Evolutionary conservation across 2,113 vertebrate genomes (phyloP), one percentile per base, ranked within the genome.

Genomic region (Anguilla japonica): DNA sequence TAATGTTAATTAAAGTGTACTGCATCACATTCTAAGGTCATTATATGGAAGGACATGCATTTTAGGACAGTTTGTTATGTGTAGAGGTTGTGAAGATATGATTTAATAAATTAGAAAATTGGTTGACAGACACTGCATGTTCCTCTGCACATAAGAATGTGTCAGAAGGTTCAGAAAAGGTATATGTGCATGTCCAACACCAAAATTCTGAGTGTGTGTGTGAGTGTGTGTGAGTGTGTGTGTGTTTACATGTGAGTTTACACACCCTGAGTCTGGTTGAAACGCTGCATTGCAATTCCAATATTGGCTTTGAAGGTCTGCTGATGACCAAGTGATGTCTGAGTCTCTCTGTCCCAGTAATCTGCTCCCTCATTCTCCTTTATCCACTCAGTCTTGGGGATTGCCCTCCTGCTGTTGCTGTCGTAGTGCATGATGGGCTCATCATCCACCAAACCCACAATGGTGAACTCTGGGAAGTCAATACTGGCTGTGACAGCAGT

Each of bases 221-320:
- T 53, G 50, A 6, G 50, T 53, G 50, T 53, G 50, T 13, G 11
- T 22, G 22, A 20, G 6, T 5, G 56, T 60, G 8, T 53, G 50
- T 53, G 0, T 53, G 50, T 14, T 53, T 2, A 53, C 50, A 53
- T 11, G 50, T 53, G 50, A 4, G 22, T 63, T 20, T 89, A 91
- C 89, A 82, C 79, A 93, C 92, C 91, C 89, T 79, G 83, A 89
- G 90, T 90, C 84, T 93, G 91, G 89, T 92, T 92, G 67, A 94
- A 41, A 18, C 87, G 83, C 0, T 1, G 0, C 88, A 88, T 93
- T 41, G 0, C 0, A 40, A 0, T 34, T 9, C 87, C 87, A 29
- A 92, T 81, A 86, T 7, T 80, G 83, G 0, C 13, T 86, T 83
- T 91, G 84, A 34, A 87, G 41, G 0, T 0, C 39, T 88, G 85